phyloP scores from a whole-genome alignment of 2,113 vertebrate genomes.

The Pithys albifrons region DNA sequence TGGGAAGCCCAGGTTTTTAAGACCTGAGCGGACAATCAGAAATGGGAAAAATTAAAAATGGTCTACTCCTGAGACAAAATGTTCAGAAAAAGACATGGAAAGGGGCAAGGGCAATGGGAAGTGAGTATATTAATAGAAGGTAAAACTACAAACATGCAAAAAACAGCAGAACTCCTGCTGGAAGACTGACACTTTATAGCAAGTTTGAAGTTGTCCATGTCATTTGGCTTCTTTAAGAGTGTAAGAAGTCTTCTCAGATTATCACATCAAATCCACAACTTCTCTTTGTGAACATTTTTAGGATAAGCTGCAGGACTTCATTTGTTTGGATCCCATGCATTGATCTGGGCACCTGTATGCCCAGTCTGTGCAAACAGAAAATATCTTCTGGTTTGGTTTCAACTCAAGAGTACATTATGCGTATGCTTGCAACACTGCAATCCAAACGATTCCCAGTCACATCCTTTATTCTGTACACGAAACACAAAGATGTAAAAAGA shows the following conservation, averaged over 20 bases:
- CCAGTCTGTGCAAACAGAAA: background rate
- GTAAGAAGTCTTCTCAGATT: background rate
- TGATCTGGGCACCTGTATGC: background rate
- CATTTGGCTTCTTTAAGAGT: background rate
- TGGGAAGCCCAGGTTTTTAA: background rate
- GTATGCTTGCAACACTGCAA: background rate
- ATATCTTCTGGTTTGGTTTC: background rate
- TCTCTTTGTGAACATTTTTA: background rate
- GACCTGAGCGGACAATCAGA: background rate
- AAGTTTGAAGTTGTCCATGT: background rate
- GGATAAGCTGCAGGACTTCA: background rate
- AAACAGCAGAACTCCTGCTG: background rate
- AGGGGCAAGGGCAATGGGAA: background rate
- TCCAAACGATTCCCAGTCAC: background rate
- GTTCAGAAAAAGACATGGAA: background rate
- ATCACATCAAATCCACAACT: accelerated
- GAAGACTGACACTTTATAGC: background rate
- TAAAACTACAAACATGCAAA: background rate
- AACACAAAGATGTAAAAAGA: background rate
- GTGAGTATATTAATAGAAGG: background rate
- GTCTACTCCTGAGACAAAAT: background rate
- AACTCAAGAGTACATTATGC: background rate
- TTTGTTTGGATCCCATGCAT: background rate
- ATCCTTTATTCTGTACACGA: background rate
- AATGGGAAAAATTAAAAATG: background rate